Evolutionary conservation across 2,888 invertebrate genomes (phyloP).

Genomic region (Coelopa pilipes): DNA sequence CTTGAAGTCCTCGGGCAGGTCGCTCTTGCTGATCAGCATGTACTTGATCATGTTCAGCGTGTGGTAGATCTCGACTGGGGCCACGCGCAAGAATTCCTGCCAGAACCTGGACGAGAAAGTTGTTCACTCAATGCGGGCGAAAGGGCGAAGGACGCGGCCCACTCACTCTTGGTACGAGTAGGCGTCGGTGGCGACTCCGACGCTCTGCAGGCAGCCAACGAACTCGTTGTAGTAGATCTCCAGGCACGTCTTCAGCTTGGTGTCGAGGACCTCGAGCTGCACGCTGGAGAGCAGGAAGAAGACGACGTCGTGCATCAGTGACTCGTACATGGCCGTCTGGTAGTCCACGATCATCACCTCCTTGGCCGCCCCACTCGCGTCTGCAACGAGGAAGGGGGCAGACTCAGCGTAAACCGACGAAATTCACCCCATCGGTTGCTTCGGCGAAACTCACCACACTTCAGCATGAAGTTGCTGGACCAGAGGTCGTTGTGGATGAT

Average conservation of each 20-base stretch:
- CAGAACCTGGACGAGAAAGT: slow-evolving; percentile 54
- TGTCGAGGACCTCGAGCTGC: slow-evolving; percentile 63
- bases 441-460: slow-evolving; percentile 59
- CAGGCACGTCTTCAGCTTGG: slow-evolving; percentile 69
- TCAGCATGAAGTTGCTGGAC: slow-evolving; percentile 73
- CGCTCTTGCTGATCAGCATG: slow-evolving; percentile 67
- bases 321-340: slow-evolving; percentile 70
- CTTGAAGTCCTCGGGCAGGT: slow-evolving; percentile 66
- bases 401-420: neutral
- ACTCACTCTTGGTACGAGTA: slow-evolving; percentile 66
- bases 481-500: slow-evolving; percentile 72
- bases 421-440: slow-evolving; percentile 56
- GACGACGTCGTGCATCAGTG: slow-evolving; percentile 69
- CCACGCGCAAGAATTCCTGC: slow-evolving; percentile 66
- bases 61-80: slow-evolving; percentile 67
- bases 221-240: slow-evolving; percentile 69
- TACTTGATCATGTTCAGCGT: slow-evolving; percentile 69
- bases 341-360: slow-evolving; percentile 72
- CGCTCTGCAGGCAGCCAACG: slow-evolving; percentile 63
- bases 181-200: slow-evolving; percentile 62
- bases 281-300: slow-evolving; percentile 72
- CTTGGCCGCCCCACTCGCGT: slow-evolving; percentile 51
- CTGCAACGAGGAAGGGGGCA: neutral
- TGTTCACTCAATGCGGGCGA: neutral
- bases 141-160: neutral